Conservation (phyloP, 2,797 vertebrate genomes). For the Peromyscus attwateri region DNA sequence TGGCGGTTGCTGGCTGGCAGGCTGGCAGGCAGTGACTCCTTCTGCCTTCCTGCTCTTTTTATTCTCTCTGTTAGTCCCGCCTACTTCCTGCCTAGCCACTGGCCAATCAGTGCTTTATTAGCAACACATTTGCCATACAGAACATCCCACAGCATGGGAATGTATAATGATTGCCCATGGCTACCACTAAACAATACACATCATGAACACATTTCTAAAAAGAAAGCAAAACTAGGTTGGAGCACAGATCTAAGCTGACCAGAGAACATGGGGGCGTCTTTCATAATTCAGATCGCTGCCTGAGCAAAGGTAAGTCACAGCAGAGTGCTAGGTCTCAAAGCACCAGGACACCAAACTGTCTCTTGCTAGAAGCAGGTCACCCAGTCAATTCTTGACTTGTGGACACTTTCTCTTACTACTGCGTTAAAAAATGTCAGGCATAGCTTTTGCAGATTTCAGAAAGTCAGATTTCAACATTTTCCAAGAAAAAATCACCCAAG, state of each 20-base stretch:
- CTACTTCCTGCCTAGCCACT: too few relatives aligned
- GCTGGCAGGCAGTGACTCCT: too few relatives aligned
- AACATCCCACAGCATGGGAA: too few relatives aligned
- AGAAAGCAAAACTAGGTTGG: too few relatives aligned
- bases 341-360: not conserved
- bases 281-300: not conserved
- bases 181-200: too few relatives aligned
- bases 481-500: not conserved
- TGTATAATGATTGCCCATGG: not conserved
- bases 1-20: too few relatives aligned
- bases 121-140: too few relatives aligned
- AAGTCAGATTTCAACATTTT: not conserved
- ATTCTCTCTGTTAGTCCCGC: too few relatives aligned
- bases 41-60: too few relatives aligned
- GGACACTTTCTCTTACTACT: not conserved
- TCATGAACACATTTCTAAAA: not conserved
- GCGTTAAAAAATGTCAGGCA: not conserved
- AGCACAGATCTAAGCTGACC: not conserved
- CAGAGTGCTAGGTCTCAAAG: not conserved
- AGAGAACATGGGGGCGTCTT: not conserved
- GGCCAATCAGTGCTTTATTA: too few relatives aligned
- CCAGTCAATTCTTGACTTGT: not conserved
- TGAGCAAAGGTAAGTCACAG: not conserved
- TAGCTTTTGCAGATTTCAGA: not conserved
- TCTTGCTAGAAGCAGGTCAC: not conserved